These are phyloP conservation scores for Colius striatus DNA, from an alignment of 2,113 vertebrate genomes.

Conservation along the genomic window DNA sequence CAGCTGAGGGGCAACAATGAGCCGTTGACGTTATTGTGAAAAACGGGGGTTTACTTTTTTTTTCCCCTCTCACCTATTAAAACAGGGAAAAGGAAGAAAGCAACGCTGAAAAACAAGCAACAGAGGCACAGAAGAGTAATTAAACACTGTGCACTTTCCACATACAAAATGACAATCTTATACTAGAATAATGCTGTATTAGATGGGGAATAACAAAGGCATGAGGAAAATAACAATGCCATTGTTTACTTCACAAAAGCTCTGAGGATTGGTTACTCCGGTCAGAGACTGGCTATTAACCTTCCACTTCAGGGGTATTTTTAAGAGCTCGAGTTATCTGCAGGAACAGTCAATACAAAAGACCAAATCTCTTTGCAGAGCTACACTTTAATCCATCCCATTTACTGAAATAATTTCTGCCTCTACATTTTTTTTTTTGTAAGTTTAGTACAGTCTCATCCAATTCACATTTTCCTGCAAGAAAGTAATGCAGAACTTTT, in stretches of 20 bases:
- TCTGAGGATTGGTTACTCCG: neutral
- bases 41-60: neutral
- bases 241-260: neutral
- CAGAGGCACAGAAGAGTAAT: neutral
- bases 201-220: neutral
- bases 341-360: neutral
- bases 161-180: neutral
- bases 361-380: neutral
- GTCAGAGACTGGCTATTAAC: neutral
- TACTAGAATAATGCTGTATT: neutral
- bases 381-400: neutral
- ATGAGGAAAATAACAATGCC: neutral
- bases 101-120: neutral
- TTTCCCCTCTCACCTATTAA: neutral
- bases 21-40: neutral
- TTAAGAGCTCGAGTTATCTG: neutral
- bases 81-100: neutral
- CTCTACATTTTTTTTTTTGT: neutral
- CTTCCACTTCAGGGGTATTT: neutral
- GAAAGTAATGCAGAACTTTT: neutral
- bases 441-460: neutral
- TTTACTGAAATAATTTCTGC: neutral
- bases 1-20: neutral
- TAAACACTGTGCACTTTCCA: neutral
- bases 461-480: neutral